Evolutionary conservation across 2,797 vertebrate species (phyloP).

Genomic region (Rhinogobio ventralis): DNA sequence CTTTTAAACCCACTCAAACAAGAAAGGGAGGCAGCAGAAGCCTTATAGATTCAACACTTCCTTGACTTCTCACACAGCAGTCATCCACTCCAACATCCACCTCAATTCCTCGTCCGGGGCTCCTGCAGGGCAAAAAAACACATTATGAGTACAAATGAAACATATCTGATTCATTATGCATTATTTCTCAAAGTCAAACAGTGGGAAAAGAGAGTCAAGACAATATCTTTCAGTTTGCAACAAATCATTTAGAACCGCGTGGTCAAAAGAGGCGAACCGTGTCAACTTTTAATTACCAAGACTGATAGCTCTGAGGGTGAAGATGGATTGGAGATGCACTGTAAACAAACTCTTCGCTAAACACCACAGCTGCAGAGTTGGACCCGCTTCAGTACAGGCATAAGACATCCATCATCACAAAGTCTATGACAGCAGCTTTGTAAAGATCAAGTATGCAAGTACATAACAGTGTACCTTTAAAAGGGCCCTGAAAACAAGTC

Average conservation of each 20-base stretch:
- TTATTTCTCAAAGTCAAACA: constrained; percentile 62
- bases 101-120: constrained; percentile 63
- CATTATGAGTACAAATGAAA: constrained; percentile 70
- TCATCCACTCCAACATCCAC: constrained; percentile 76
- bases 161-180: constrained; percentile 76
- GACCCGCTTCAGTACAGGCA: constrained; percentile 52
- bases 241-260: constrained; percentile 74
- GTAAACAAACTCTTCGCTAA: constrained; percentile 50
- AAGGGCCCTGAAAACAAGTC: neutral
- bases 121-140: constrained; percentile 74
- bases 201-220: constrained; percentile 54
- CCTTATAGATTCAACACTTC: constrained; percentile 73
- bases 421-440: constrained; percentile 56
- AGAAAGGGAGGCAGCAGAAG: constrained; percentile 54
- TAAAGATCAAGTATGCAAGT: constrained; percentile 59
- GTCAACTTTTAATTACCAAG: constrained; percentile 79
- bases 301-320: constrained; percentile 67
- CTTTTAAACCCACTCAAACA: constrained; percentile 50
- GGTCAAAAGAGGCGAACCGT: constrained; percentile 74
- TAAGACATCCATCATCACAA: constrained; percentile 61
- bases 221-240: constrained; percentile 69
- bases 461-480: neutral
- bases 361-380: constrained; percentile 31
- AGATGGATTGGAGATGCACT: constrained; percentile 69
- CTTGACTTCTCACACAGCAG: constrained; percentile 66